Evolutionary conservation across 2,797 vertebrate genomes (phyloP).

Genomic region (Bufotes viridis): DNA sequence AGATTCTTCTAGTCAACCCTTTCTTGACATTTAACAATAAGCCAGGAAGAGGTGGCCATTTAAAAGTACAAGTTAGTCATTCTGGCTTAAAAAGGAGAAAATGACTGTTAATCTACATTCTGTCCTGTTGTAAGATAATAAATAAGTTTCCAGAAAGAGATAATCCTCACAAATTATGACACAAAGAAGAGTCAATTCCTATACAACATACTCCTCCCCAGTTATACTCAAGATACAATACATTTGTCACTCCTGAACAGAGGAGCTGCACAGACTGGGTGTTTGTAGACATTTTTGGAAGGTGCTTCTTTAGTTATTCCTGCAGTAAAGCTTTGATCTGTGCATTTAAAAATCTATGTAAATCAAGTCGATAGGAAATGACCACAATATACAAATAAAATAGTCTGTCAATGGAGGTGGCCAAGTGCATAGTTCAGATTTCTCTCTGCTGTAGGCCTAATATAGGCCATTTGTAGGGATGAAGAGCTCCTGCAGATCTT

Average conservation of each 20-base stretch:
- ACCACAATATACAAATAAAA: slow-evolving; percentile 25
- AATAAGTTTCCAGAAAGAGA: neutral
- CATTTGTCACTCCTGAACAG: neutral
- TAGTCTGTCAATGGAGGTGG: slow-evolving; percentile 48
- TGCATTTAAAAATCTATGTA: slow-evolving; percentile 23
- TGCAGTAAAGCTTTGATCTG: slow-evolving; percentile 45
- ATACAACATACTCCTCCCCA: neutral
- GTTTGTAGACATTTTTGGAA: slow-evolving; percentile 28
- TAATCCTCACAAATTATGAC: neutral
- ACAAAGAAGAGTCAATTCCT: neutral
- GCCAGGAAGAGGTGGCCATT: neutral
- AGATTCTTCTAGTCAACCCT: neutral
- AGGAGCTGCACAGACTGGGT: slow-evolving; percentile 22
- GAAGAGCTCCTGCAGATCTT: slow-evolving; percentile 51
- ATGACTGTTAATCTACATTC: neutral
- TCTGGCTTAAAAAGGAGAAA: neutral
- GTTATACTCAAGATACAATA: neutral
- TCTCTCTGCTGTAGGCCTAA: slow-evolving; percentile 68
- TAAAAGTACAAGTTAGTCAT: neutral
- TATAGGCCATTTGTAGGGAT: slow-evolving; percentile 70
- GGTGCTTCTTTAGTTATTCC: slow-evolving; percentile 29
- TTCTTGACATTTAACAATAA: neutral
- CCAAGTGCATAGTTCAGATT: slow-evolving; percentile 67
- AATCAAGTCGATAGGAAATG: slow-evolving; percentile 37
- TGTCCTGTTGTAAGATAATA: neutral